These are phyloP conservation scores for Poeciliopsis presidionis DNA, from an alignment of 2,797 vertebrate genomes.

Conservation along the genomic window DNA sequence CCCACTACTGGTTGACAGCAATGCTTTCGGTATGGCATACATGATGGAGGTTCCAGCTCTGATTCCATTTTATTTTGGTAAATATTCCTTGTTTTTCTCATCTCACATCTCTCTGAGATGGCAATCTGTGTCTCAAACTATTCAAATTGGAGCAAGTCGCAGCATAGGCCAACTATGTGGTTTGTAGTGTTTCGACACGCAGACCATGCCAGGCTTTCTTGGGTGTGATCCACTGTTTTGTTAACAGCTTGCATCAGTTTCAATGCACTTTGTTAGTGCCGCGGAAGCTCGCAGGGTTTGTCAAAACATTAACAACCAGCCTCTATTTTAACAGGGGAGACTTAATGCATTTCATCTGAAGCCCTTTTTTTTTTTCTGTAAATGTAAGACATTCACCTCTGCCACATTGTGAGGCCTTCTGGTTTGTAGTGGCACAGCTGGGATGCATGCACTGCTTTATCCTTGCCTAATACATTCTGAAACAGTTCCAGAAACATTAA, in stretches of 20 bases:
- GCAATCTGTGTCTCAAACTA: conserved; percentile 63
- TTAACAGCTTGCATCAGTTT: conserved; percentile 62
- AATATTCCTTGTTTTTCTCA: conserved; percentile 48
- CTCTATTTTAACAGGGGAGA: conserved; percentile 7
- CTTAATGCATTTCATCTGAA: conserved; percentile 5
- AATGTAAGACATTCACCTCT: neutral
- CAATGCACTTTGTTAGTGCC: conserved; percentile 14
- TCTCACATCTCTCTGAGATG: conserved; percentile 37
- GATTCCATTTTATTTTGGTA: conserved; percentile 19
- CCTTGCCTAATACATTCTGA: neutral
- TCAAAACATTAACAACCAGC: conserved; percentile 26
- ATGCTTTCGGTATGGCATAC: neutral
- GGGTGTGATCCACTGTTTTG: conserved; percentile 71
- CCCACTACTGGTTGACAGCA: neutral
- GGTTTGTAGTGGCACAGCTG: neutral
- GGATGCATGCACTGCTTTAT: neutral
- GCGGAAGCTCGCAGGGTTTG: conserved; percentile 23
- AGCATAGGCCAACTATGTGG: conserved; percentile 78
- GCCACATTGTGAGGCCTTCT: neutral
- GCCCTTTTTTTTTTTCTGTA: conserved; percentile 6
- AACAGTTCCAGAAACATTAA: neutral
- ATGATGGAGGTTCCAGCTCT: neutral
- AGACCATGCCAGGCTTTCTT: conserved; percentile 52
- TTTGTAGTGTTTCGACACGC: conserved; percentile 76
- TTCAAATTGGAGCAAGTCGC: conserved; percentile 67